Conservation (phyloP, 2,113 vertebrate genomes). For the Clarias macrocephalus region DNA sequence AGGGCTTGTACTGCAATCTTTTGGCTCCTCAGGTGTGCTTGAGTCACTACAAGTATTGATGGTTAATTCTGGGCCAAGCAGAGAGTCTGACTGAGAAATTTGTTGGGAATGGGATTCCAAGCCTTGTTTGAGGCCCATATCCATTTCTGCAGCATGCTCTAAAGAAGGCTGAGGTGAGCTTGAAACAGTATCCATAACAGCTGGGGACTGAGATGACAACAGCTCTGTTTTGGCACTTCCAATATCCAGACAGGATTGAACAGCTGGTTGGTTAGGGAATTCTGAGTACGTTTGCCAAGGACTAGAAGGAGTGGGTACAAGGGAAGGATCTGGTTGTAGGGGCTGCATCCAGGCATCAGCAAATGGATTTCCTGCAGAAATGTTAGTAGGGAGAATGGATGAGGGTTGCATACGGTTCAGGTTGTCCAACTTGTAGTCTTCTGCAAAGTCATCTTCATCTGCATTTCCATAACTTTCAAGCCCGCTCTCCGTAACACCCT, state of each 20-base stretch:
- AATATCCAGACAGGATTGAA: conserved; percentile 59
- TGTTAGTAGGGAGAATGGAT: conserved; percentile 55
- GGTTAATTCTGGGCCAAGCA: conserved; percentile 70
- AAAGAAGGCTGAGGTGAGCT: neutral
- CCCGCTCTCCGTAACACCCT: conserved; percentile 75
- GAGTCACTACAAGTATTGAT: conserved; percentile 75
- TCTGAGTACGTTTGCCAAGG: conserved; percentile 58
- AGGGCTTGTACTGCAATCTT: conserved; percentile 67
- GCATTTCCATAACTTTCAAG: conserved; percentile 77
- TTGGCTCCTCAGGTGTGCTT: conserved; percentile 76
- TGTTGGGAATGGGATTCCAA: conserved; percentile 43
- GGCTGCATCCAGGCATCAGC: conserved; percentile 67
- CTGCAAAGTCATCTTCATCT: conserved; percentile 75
- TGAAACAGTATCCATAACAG: conserved; percentile 34
- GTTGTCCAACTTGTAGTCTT: conserved; percentile 74
- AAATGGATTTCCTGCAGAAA: conserved; percentile 61
- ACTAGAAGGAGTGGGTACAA: conserved; percentile 55
- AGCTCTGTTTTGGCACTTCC: conserved; percentile 28
- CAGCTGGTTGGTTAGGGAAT: conserved; percentile 57
- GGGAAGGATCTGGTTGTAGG: conserved; percentile 53
- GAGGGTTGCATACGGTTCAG: conserved; percentile 66
- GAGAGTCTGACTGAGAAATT: conserved; percentile 71
- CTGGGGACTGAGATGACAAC: conserved; percentile 14
- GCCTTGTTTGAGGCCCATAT: conserved; percentile 15
- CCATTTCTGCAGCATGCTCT: conserved; percentile 6